Conservation (phyloP, 2,113 vertebrate genomes). For the Monarcha castaneiventris region DNA sequence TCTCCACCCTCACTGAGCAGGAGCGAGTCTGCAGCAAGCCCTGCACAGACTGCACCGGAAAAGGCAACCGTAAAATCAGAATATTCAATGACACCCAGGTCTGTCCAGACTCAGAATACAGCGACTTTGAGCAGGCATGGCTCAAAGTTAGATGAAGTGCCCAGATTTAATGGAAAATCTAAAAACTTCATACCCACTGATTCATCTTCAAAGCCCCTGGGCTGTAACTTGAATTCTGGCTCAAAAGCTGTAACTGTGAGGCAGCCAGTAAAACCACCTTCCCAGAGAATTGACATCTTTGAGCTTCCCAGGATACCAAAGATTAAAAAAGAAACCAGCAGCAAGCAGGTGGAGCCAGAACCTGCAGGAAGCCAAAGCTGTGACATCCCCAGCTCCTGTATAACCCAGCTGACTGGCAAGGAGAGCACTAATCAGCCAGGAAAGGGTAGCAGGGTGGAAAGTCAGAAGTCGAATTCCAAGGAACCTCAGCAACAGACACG, state of each 20-base stretch:
- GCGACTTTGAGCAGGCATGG: background rate
- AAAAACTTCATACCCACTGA: background rate
- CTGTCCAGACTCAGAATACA: conserved; percentile 36
- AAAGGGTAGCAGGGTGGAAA: conserved; percentile 50
- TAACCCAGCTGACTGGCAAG: conserved; percentile 84
- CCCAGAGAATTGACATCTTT: conserved; percentile 79
- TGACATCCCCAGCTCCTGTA: conserved; percentile 75
- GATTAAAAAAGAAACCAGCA: conserved; percentile 78
- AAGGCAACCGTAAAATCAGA: conserved; percentile 49
- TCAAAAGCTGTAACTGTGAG: conserved; percentile 55
- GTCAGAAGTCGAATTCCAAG: conserved; percentile 64
- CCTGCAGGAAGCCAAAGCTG: conserved; percentile 13
- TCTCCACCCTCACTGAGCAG: background rate
- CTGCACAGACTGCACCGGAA: background rate
- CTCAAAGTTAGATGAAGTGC: background rate
- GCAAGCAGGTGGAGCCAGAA: background rate
- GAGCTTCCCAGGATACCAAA: conserved; percentile 94
- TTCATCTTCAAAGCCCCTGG: background rate
- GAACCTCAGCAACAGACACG: conserved; percentile 55
- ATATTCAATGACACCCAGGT: conserved; percentile 50
- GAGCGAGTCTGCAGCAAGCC: conserved; percentile 19
- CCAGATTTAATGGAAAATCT: conserved; percentile 37
- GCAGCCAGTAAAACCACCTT: conserved; percentile 70
- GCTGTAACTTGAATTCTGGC: background rate
- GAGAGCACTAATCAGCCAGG: conserved; percentile 58